Evolutionary conservation across 1,140 invertebrate species (phyloP).

Genomic region (Eriosoma lanigerum): DNA sequence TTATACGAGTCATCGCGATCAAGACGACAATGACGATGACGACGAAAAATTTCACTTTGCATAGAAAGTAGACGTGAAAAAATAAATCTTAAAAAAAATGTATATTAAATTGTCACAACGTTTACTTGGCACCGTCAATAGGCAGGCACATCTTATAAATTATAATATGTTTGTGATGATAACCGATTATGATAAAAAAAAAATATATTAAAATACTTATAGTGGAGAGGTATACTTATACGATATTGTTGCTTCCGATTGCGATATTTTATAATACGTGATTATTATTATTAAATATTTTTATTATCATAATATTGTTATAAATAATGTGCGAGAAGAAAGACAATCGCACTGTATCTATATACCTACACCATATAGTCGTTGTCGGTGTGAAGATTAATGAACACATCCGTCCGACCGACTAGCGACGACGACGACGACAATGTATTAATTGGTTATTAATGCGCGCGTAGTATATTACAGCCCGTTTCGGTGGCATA

Average conservation of each 20-base stretch:
- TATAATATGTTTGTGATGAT: too few relatives aligned
- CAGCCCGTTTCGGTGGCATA: neutral
- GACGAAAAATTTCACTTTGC: conserved; percentile 32
- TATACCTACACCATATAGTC: too few relatives aligned
- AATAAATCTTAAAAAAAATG: neutral
- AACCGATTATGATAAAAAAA: neutral
- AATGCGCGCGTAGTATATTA: neutral
- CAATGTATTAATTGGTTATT: conserved; percentile 9
- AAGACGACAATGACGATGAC: neutral
- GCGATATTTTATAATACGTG: too few relatives aligned
- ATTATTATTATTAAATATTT: too few relatives aligned
- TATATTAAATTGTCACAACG: conserved; percentile 11
- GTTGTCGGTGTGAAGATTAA: neutral
- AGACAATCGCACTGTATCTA: too few relatives aligned
- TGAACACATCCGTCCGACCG: neutral
- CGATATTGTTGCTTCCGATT: too few relatives aligned
- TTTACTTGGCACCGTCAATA: too few relatives aligned
- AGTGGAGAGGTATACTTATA: too few relatives aligned
- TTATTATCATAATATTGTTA: too few relatives aligned
- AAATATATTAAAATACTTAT: neutral
- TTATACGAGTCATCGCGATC: neutral
- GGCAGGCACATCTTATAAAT: too few relatives aligned
- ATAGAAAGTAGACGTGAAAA: conserved; percentile 36
- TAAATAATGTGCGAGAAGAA: too few relatives aligned
- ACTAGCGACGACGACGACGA: neutral